Base-by-base conservation (phyloP, 2,888 invertebrate genomes). In the Eutolmus rufibarbis region DNA sequence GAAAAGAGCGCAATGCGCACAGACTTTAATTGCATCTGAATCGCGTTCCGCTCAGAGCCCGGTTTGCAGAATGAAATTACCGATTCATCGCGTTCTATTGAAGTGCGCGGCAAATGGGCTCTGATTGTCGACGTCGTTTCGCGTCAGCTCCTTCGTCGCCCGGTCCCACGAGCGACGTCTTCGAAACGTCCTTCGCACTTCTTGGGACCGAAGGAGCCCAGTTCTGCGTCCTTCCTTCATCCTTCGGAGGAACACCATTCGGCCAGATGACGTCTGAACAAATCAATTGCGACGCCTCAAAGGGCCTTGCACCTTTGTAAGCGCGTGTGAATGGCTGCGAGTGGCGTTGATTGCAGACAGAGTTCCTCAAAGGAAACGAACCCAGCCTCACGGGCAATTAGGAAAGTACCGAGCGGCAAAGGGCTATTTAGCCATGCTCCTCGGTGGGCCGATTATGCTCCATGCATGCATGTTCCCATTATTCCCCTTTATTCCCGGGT, bases 211-310 rank as follows among this genome's bases (percentile, higher is more conserved):
- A 57, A 57, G 34, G 43, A 28, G 31, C 37, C 4, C 56, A n/a
- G 0, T 19, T 51, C 8, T 34, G 57, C 28, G 16, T 34, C 34
- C 57, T 82, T 40, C 7, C 1, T 56, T 57, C 57, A 82, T 51
- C 82, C 31, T 56, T 34, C 19, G 16, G 9, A 82, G 51, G 34
- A 51, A n/a, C 34, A 34, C 34, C 56, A 8, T 16, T 57, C 31
- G 57, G 31, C 31, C 51, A 31, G 82, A 57, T 19, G 51, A 78
- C 78, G 43, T 37, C 78, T 78, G 57, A 43, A 79, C 82, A 82
- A 82, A 82, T 82, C 82, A 56, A 82, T 82, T 82, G 31, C 82
- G 31, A 82, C 34, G 82, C 56, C 23, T 57, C 82, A 82, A 82
- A 57, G 34, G 37, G 43, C 3, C 2, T 57, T 37, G 56, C 82